Evolutionary conservation across 2,888 invertebrate genomes (phyloP).

Genomic region (Tetragonisca angustula): DNA sequence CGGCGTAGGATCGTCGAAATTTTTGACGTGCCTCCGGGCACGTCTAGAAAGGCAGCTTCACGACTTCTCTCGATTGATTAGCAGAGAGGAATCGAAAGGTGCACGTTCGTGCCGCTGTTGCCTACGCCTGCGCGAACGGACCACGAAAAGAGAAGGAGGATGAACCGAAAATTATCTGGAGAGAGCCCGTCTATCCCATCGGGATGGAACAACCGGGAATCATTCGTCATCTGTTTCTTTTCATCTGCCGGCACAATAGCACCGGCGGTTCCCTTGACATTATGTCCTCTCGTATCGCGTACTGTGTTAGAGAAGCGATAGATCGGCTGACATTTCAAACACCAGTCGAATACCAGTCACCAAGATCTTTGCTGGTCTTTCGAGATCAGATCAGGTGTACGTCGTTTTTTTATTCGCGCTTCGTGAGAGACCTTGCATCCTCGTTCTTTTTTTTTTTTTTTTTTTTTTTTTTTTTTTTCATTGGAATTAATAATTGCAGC

Average conservation of each 20-base stretch:
- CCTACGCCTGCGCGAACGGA: slow-evolving; percentile 3
- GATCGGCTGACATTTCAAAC: slow-evolving; percentile 68
- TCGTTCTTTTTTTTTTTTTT: background rate
- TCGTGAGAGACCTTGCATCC: background rate
- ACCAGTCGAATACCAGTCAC: slow-evolving; percentile 60
- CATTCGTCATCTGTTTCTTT: slow-evolving; percentile 53
- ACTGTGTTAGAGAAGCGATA: slow-evolving; percentile 62
- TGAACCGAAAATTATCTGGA: slow-evolving; percentile 19
- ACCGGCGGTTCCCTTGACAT: slow-evolving; percentile 68
- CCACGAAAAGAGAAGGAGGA: slow-evolving; percentile 14
- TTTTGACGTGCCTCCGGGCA: slow-evolving; percentile 69
- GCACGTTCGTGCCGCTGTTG: slow-evolving; percentile 9
- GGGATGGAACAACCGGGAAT: slow-evolving; percentile 52
- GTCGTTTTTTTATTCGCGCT: slow-evolving; percentile 19
- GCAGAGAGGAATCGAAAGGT: slow-evolving; percentile 46
- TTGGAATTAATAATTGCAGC: background rate
- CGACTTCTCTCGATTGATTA: slow-evolving; percentile 59
- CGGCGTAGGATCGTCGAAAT: slow-evolving; percentile 60
- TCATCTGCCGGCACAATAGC: slow-evolving; percentile 41
- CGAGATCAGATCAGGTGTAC: slow-evolving; percentile 64
- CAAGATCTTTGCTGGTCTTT: slow-evolving; percentile 59
- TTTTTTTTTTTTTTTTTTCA: background rate
- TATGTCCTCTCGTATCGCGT: slow-evolving; percentile 61
- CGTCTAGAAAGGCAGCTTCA: slow-evolving; percentile 60
- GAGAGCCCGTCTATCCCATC: slow-evolving; percentile 6